Evolutionary conservation across 37 sponge, comb jelly and placozoan genomes (phyloP).

Genomic region (Chondrosia reniformis): DNA sequence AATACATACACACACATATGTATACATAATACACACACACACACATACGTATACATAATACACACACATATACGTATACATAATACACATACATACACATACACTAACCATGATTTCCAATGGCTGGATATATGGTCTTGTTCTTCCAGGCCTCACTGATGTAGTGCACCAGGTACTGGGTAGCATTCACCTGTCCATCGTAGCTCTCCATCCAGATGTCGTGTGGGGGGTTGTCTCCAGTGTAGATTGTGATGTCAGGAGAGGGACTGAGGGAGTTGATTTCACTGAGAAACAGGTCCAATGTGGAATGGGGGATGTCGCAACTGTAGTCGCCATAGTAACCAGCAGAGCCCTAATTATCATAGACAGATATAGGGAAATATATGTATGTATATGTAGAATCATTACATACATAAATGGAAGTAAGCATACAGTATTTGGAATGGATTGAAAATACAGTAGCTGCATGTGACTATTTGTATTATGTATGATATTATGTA

Average conservation of each 20-base stretch:
- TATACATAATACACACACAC: conserved; percentile 4
- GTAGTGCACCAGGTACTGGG: conserved; percentile 46
- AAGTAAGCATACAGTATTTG: too few relatives aligned
- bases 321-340: conserved; percentile 69
- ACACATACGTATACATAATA: not conserved
- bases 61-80: not conserved
- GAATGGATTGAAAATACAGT: too few relatives aligned
- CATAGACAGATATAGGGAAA: not conserved
- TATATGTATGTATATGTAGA: not conserved
- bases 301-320: conserved; percentile 55
- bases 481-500: too few relatives aligned
- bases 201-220: conserved; percentile 75
- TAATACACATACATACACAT: not conserved
- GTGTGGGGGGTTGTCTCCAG: conserved; percentile 84
- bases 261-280: conserved; percentile 40
- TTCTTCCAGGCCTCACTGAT: conserved; percentile 36
- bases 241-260: conserved; percentile 66
- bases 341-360: conserved; percentile 56
- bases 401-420: too few relatives aligned
- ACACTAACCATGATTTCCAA: conserved; percentile 71
- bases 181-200: conserved; percentile 35
- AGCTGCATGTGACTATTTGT: too few relatives aligned
- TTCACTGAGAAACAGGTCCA: conserved; percentile 46
- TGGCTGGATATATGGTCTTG: conserved; percentile 69
- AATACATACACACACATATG: not conserved